Percentiles rank a stretch among this genome's conserved stretches.
These are phyloP conservation scores for Dascillus cervinus DNA, from an alignment of 2,888 invertebrate species.

Conservation along the genomic window DNA sequence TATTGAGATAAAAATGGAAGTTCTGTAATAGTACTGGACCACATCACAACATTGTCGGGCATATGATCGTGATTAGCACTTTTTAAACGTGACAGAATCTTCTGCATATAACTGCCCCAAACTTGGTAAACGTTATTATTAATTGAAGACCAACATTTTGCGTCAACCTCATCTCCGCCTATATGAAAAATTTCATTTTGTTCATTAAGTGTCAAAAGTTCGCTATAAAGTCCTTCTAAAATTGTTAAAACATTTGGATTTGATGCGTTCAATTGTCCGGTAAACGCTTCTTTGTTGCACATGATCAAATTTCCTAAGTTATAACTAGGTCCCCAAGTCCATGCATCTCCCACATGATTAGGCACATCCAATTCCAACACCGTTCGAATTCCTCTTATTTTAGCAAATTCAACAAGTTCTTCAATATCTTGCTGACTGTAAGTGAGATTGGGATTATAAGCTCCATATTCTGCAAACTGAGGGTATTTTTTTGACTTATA, in stretches of 20 bases:
- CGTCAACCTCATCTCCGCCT: conserved; percentile 70
- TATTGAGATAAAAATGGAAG: conserved; percentile 49
- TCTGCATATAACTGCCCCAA: conserved; percentile 64
- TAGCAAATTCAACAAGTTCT: conserved; percentile 64
- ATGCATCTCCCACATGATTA: conserved; percentile 74
- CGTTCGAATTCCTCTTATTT: conserved; percentile 71
- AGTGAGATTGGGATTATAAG: conserved; percentile 62
- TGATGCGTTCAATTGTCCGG: conserved; percentile 70
- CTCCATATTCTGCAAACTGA: conserved; percentile 70
- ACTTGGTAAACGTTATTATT: conserved; percentile 54
- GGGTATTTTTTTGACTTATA: conserved; percentile 65
- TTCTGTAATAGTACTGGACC: conserved; percentile 69
- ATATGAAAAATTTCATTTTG: conserved; percentile 73
- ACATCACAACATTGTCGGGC: conserved; percentile 53
- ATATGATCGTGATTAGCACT: conserved; percentile 48
- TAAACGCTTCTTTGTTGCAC: conserved; percentile 66
- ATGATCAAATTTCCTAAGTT: conserved; percentile 64
- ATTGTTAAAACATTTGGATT: conserved; percentile 64
- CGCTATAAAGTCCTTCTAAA: conserved; percentile 63
- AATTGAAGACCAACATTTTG: conserved; percentile 59
- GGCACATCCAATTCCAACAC: conserved; percentile 85
- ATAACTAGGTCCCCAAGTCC: conserved; percentile 64
- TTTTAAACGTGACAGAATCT: conserved; percentile 51
- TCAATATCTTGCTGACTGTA: conserved; percentile 62
- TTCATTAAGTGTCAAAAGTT: conserved; percentile 62